A percentile compares a stretch with the other conserved stretches of the same genome.
Evolutionary conservation across 1,140 invertebrate genomes (phyloP).

Genomic region (Battus philenor): DNA sequence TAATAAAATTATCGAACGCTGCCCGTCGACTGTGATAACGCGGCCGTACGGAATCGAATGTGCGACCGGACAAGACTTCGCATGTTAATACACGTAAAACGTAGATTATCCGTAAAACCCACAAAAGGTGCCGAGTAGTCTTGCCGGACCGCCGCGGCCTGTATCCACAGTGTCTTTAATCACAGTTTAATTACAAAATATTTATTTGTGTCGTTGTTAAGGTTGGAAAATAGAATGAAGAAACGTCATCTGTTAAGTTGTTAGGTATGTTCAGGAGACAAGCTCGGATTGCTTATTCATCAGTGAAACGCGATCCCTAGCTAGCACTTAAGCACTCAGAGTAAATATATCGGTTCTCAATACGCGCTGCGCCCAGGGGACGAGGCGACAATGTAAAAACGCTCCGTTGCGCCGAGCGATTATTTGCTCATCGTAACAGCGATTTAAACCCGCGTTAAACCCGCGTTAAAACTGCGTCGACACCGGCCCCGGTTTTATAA

Average conservation of each 20-base stretch:
- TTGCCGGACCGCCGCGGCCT: slow-evolving; percentile 37
- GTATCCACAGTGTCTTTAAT: slow-evolving; percentile 23
- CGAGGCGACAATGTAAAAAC: slow-evolving; percentile 63
- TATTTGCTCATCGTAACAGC: slow-evolving; percentile 52
- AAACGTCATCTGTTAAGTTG: too few relatives aligned
- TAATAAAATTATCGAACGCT: slow-evolving; percentile 74
- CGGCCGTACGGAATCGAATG: slow-evolving; percentile 38
- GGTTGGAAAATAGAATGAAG: too few relatives aligned
- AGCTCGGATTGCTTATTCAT: slow-evolving; percentile 67
- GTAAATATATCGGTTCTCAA: slow-evolving; percentile 70
- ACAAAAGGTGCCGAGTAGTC: slow-evolving; percentile 68
- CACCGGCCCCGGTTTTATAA: slow-evolving; percentile 50
- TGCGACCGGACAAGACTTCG: slow-evolving; percentile 55
- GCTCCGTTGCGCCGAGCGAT: slow-evolving; percentile 45
- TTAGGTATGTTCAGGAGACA: too few relatives aligned
- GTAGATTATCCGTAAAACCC: slow-evolving; percentile 66
- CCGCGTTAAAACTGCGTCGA: slow-evolving; percentile 50
- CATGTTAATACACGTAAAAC: slow-evolving; percentile 63
- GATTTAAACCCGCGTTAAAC: slow-evolving; percentile 54
- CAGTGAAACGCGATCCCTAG: slow-evolving; percentile 61
- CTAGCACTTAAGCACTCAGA: slow-evolving; percentile 71
- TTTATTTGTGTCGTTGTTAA: too few relatives aligned
- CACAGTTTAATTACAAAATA: slow-evolving; percentile 7
- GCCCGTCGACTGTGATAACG: slow-evolving; percentile 52
- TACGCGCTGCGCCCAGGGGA: slow-evolving; percentile 54